Conservation (phyloP, 1,140 invertebrate species). For the Portunus trituberculatus region DNA sequence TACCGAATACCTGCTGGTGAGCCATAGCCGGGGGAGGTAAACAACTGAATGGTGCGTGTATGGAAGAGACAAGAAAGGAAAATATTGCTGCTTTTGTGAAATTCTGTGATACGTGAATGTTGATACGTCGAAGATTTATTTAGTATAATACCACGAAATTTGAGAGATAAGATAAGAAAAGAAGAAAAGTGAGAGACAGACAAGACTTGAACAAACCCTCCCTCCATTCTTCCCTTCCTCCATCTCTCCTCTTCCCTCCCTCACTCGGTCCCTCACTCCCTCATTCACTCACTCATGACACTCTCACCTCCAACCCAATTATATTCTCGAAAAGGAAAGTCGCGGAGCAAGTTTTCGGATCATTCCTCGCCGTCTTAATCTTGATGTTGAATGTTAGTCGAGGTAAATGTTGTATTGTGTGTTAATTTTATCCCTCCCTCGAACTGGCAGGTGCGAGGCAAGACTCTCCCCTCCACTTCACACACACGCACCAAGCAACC, state of each 20-base stretch:
- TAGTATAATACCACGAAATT: too few species aligned
- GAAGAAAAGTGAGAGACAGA: too few species aligned
- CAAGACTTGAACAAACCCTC: too few species aligned
- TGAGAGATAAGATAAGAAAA: too few species aligned
- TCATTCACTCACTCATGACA: not conserved
- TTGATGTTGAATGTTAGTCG: constrained; percentile 71
- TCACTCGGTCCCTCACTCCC: not conserved
- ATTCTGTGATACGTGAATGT: too few species aligned
- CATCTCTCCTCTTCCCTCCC: not conserved
- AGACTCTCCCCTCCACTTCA: not conserved
- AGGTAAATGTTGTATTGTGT: constrained; percentile 73
- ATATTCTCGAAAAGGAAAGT: constrained; percentile 56
- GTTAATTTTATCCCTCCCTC: constrained; percentile 61
- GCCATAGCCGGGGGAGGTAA: too few species aligned
- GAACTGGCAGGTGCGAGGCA: not conserved
- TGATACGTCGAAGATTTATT: too few species aligned
- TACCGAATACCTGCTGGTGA: too few species aligned
- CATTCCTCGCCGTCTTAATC: constrained; percentile 58
- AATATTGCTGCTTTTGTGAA: too few species aligned
- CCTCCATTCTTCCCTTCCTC: not conserved
- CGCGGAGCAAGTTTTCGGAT: constrained; percentile 58
- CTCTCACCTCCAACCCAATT: not conserved
- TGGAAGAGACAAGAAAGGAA: too few species aligned
- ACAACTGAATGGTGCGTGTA: too few species aligned
- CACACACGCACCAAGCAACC: not conserved